Evolutionary conservation across 1,140 invertebrate genomes (phyloP).

Genomic region (Drosophila lacteicornis): DNA sequence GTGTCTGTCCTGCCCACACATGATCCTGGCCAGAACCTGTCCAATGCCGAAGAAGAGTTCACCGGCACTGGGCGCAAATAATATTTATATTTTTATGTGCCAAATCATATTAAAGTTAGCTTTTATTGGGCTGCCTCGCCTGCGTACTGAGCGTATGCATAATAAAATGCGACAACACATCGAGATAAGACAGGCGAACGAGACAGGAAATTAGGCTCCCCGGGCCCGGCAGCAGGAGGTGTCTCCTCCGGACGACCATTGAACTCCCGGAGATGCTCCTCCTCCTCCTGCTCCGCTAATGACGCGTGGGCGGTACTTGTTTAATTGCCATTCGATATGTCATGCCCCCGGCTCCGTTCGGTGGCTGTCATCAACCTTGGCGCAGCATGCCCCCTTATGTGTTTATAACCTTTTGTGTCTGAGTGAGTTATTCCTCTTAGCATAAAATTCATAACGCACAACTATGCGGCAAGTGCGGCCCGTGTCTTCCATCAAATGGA

Average conservation of each 20-base stretch:
- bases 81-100: conserved; percentile 81
- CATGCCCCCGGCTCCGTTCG: conserved; percentile 29
- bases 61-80: conserved; percentile 64
- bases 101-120: conserved; percentile 78
- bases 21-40: conserved; percentile 47
- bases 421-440: conserved; percentile 72
- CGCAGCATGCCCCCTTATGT: conserved; percentile 30
- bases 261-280: conserved; percentile 30
- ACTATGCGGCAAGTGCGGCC: conserved; percentile 42
- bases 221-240: conserved; percentile 22
- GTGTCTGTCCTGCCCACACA: conserved; percentile 48
- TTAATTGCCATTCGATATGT: conserved; percentile 79
- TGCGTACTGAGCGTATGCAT: conserved; percentile 71
- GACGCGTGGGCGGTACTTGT: conserved; percentile 62
- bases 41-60: conserved; percentile 38
- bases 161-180: conserved; percentile 74
- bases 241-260: conserved; percentile 48
- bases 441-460: conserved; percentile 78
- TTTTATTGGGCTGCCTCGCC: conserved; percentile 62
- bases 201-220: conserved; percentile 74
- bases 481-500: conserved; percentile 70
- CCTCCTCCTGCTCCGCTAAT: conserved; percentile 34
- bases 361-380: conserved; percentile 73
- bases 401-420: conserved; percentile 79
- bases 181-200: conserved; percentile 73